These are phyloP conservation scores for Cosmorhoe ocellata DNA, from an alignment of 2,888 invertebrate species.

Conservation along the genomic window DNA sequence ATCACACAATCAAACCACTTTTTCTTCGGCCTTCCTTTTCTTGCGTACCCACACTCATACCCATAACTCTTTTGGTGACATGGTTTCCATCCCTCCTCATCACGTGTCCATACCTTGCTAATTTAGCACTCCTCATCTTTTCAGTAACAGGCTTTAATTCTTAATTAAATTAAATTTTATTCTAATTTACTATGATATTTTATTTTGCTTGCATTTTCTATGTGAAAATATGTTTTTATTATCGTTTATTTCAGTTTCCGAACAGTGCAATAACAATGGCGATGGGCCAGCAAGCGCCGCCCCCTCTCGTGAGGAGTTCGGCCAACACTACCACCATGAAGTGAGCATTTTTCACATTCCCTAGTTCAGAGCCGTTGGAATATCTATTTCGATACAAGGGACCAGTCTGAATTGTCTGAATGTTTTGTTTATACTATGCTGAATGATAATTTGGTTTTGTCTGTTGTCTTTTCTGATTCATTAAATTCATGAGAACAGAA, in stretches of 20 bases:
- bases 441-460: conserved; percentile 24
- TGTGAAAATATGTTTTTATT: conserved; percentile 52
- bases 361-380: conserved; percentile 36
- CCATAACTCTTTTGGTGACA: no score
- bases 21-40: no score
- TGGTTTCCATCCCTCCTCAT: no score
- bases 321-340: conserved; percentile 78
- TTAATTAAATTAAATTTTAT: no score
- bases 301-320: conserved; percentile 81
- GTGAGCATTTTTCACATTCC: conserved; percentile 63
- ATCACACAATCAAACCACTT: no score
- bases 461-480: conserved; percentile 20
- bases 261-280: conserved; percentile 79
- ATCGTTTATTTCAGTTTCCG: conserved; percentile 76
- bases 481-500: conserved; percentile 12
- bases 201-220: conserved; percentile 25
- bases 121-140: no score
- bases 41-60: no score
- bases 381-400: conserved; percentile 11
- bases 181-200: conserved; percentile 4
- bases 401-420: conserved; percentile 4
- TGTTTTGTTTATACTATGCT: conserved; percentile 1
- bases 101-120: no score
- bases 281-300: conserved; percentile 80
- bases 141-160: no score